Evolutionary conservation across 2,888 invertebrate species (phyloP).

Genomic region (Zygothrica quintamaculata): DNA sequence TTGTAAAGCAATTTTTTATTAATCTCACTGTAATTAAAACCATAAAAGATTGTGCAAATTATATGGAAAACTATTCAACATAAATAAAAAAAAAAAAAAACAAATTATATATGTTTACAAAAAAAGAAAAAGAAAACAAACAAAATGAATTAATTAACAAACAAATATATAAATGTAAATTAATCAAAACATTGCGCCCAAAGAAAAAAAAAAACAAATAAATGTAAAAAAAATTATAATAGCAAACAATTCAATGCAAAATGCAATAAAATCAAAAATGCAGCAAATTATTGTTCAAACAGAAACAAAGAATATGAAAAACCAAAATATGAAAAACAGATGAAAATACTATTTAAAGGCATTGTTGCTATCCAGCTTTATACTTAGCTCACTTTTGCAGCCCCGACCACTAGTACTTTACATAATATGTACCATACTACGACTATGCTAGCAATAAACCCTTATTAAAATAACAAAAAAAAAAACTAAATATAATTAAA

Average conservation of each 20-base stretch:
- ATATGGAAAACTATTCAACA: slow-evolving; percentile 2
- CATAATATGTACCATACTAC: slow-evolving; percentile 68
- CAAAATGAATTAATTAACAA: too few species aligned
- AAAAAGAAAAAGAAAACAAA: slow-evolving; percentile 19
- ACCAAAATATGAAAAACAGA: slow-evolving; percentile 18
- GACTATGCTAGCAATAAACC: slow-evolving; percentile 47
- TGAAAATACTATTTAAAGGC: slow-evolving; percentile 52
- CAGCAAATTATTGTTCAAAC: slow-evolving; percentile 75
- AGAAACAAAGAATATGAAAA: slow-evolving; percentile 25
- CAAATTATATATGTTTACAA: slow-evolving; percentile 1
- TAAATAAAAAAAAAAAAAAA: slow-evolving; percentile 6
- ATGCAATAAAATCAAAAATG: slow-evolving; percentile 65
- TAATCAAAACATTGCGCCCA: slow-evolving; percentile 67
- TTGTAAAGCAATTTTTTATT: slow-evolving; percentile 68
- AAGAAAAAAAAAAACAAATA: slow-evolving; percentile 46
- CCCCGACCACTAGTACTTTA: slow-evolving; percentile 45
- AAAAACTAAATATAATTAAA: slow-evolving; percentile 7
- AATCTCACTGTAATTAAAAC: slow-evolving; percentile 75
- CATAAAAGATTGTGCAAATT: slow-evolving; percentile 57
- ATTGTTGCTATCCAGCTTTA: slow-evolving; percentile 65
- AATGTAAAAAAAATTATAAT: slow-evolving; percentile 18
- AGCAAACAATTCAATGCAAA: slow-evolving; percentile 25
- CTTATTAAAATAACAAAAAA: slow-evolving; percentile 4
- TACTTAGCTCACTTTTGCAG: slow-evolving; percentile 69
- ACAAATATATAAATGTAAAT: slow-evolving; percentile 5